Evolutionary conservation across 2,113 vertebrate genomes (phyloP).

Genomic region (Melanerpes aurifrons): DNA sequence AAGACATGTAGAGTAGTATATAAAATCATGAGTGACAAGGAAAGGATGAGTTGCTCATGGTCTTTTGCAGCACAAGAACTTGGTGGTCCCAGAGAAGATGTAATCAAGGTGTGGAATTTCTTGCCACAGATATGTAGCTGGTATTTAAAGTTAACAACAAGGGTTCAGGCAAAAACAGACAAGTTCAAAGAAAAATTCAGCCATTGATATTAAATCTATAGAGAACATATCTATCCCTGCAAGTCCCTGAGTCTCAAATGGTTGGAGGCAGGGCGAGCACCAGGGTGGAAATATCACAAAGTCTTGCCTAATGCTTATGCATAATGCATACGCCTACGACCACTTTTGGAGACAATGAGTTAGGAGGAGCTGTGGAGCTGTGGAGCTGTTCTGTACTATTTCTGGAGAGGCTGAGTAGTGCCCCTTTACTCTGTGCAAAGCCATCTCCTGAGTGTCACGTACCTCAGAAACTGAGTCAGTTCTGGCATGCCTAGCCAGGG

Average conservation of each 20-base stretch:
- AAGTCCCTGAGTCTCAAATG: not conserved
- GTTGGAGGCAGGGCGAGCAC: conserved; percentile 9
- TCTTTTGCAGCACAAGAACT: no score
- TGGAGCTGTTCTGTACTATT: not conserved
- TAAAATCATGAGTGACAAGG: no score
- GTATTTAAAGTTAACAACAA: not conserved
- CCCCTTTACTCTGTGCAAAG: not conserved
- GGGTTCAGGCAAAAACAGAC: not conserved
- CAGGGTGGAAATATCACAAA: not conserved
- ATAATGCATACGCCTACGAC: not conserved
- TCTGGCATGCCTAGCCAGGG: not conserved
- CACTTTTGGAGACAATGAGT: not conserved
- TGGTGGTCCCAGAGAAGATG: no score
- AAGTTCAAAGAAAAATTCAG: conserved; percentile 1
- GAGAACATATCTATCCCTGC: not conserved
- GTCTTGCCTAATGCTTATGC: not conserved
- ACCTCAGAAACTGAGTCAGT: not conserved
- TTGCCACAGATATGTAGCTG: no score
- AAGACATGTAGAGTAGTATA: no score
- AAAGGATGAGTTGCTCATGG: no score
- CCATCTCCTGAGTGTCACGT: not conserved
- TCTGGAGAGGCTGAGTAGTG: not conserved
- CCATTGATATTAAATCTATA: not conserved
- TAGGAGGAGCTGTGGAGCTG: not conserved
- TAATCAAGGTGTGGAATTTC: no score